Conservation (phyloP, 92 coral and sea anemone species). For the Virgularia gustaviana region DNA sequence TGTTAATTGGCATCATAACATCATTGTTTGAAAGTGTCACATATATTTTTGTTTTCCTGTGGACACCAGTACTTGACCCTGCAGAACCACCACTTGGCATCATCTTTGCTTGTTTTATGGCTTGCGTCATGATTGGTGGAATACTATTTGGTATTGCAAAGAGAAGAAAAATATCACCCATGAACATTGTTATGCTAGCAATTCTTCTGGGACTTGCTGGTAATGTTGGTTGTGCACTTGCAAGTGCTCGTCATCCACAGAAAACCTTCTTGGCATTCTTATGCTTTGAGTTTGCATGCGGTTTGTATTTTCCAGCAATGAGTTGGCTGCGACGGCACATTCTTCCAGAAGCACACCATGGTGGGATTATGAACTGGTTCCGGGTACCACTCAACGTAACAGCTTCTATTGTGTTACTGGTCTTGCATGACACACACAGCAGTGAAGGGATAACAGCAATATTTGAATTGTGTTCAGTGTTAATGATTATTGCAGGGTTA, state of each 20-base stretch:
- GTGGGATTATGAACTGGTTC: slow-evolving; percentile 99
- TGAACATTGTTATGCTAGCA: slow-evolving; percentile 62
- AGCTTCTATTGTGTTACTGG: slow-evolving; percentile 89
- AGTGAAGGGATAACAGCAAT: slow-evolving; percentile 91
- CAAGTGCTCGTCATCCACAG: slow-evolving; percentile 85
- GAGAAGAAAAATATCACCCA: slow-evolving; percentile 63
- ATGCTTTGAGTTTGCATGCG: slow-evolving; percentile 82
- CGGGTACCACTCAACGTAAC: slow-evolving; percentile 86
- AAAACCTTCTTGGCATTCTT: slow-evolving; percentile 81
- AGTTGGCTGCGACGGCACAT: slow-evolving; percentile 89
- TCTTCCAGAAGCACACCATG: slow-evolving; percentile 96
- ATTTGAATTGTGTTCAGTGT: slow-evolving; percentile 78
- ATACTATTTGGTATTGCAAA: slow-evolving; percentile 64
- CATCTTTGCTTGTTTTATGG: slow-evolving; percentile 88
- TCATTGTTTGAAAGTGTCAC: slow-evolving; percentile 93
- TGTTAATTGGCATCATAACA: slow-evolving; percentile 80
- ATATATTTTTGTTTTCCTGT: slow-evolving; percentile 93
- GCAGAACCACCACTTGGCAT: slow-evolving; percentile 89
- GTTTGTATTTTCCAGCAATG: slow-evolving; percentile 96
- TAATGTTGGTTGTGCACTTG: slow-evolving; percentile 80
- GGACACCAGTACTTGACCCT: slow-evolving; percentile 98
- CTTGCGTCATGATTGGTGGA: slow-evolving; percentile 87
- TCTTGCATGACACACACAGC: slow-evolving; percentile 94
- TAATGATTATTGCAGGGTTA: slow-evolving; percentile 72
- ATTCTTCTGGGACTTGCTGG: slow-evolving; percentile 68